Conservation (phyloP, 1,140 invertebrate species). For the Pomacea maculata region DNA sequence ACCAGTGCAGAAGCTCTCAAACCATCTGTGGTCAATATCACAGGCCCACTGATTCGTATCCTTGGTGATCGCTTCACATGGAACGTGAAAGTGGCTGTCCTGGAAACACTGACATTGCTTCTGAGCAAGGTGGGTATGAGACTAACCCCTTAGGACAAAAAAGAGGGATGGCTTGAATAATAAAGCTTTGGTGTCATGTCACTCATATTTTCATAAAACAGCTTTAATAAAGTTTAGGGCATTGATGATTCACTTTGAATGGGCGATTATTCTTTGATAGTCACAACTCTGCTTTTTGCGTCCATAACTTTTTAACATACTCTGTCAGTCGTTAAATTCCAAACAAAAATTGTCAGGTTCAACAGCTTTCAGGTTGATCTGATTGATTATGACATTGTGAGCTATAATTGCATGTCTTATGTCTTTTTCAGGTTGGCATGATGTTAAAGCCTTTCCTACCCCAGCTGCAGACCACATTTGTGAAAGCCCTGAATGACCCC, state of each 20-base stretch:
- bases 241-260: too few species aligned
- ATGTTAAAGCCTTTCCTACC: conserved; percentile 98
- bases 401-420: background rate
- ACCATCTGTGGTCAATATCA: conserved; percentile 95
- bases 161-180: too few species aligned
- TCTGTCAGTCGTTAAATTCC: too few species aligned
- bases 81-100: conserved; percentile 93
- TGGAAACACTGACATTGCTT: conserved; percentile 91
- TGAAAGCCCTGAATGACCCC: conserved; percentile 90
- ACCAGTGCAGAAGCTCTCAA: conserved; percentile 81
- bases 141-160: too few species aligned
- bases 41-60: conserved; percentile 96
- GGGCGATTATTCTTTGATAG: too few species aligned
- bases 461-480: conserved; percentile 96
- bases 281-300: too few species aligned
- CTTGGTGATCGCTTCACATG: conserved; percentile 94
- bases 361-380: too few species aligned
- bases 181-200: too few species aligned
- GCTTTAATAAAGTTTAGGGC: too few species aligned
- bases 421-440: conserved; percentile 70
- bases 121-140: conserved; percentile 70
- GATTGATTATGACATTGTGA: background rate
- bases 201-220: too few species aligned
- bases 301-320: too few species aligned
- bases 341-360: too few species aligned